Percentiles rank a stretch among this genome's conserved stretches.
These are phyloP conservation scores for Thera obeliscata DNA, from an alignment of 2,888 invertebrate species.

Conservation along the genomic window DNA sequence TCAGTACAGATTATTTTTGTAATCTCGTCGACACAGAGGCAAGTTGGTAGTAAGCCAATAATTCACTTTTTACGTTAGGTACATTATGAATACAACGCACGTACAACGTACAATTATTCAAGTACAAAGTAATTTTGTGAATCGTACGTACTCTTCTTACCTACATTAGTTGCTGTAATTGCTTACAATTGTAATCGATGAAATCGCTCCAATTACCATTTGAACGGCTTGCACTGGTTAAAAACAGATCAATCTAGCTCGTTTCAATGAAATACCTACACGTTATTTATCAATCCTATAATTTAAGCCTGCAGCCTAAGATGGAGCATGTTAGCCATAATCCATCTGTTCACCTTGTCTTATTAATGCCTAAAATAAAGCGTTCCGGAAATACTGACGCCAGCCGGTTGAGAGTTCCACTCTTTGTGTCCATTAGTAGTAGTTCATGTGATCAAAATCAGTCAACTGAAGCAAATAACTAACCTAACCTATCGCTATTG, in stretches of 20 bases:
- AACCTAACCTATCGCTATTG: background rate
- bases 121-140: background rate
- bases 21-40: too few species aligned
- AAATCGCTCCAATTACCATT: conserved; percentile 44
- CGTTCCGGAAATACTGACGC: too few species aligned
- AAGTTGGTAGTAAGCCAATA: background rate
- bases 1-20: too few species aligned
- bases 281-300: background rate
- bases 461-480: background rate
- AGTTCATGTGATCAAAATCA: background rate
- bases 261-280: conserved; percentile 3
- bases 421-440: too few species aligned
- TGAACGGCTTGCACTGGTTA: conserved; percentile 44
- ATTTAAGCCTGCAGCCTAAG: too few species aligned
- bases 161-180: conserved; percentile 6
- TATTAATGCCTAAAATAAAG: too few species aligned
- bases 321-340: too few species aligned
- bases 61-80: conserved; percentile 2
- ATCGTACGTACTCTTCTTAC: background rate
- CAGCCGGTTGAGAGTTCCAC: too few species aligned
- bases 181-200: conserved; percentile 31
- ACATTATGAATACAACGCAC: too few species aligned
- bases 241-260: conserved; percentile 42
- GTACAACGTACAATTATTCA: too few species aligned
- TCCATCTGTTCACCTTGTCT: too few species aligned